Base-by-base conservation (phyloP, 2,888 invertebrate species). In the Dynastes grantii region DNA sequence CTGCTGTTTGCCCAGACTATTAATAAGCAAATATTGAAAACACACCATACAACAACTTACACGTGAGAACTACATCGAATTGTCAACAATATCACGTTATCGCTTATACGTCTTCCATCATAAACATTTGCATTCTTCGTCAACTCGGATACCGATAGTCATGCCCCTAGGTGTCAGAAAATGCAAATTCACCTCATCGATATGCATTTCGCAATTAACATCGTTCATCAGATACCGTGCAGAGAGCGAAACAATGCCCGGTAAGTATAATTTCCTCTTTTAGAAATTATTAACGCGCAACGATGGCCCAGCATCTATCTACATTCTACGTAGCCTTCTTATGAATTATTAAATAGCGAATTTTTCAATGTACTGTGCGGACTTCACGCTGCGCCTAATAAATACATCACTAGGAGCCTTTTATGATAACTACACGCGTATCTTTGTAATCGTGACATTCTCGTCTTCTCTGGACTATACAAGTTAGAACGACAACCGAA, bases 261-360 rank as follows among this genome's bases (percentile, higher is more conserved):
- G 22, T 22, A 32, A n/a, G 67, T 32, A 16, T 29, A 68, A 68
- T 68, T 68, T 68, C 68, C 68, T 68, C 29, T 27, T 68, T 51
- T 51, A 51, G 68, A 68, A 68, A 68, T 51, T 68, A 68, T 51
- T n/a, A 68, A 49, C 27, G 3, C 27, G 27, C 27, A 58, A 16
- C 11, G 49, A 22, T 51, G 40, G 68, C 68, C 6, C n/a, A 29
- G 29, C 63, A 63, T 63, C 32, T 49, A 49, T 45, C 27, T 40
- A n/a, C 45, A 27, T 37, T 45, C 40, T 61, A 61, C 55, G 32
- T 37, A 5, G 32, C 32, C 32, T 37, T 8, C 73, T 73, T 58
- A 73, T 73, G 73, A 73, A 73, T 73, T 73, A 73, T 73, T 73
- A 40, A 73, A 73, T 58, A 58, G 32, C 5, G 13, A 16, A 73